Percentiles rank a stretch among this genome's conserved stretches.
phyloP scores from a whole-genome alignment of 2,113 vertebrate species.

The Crotalus horridus region DNA sequence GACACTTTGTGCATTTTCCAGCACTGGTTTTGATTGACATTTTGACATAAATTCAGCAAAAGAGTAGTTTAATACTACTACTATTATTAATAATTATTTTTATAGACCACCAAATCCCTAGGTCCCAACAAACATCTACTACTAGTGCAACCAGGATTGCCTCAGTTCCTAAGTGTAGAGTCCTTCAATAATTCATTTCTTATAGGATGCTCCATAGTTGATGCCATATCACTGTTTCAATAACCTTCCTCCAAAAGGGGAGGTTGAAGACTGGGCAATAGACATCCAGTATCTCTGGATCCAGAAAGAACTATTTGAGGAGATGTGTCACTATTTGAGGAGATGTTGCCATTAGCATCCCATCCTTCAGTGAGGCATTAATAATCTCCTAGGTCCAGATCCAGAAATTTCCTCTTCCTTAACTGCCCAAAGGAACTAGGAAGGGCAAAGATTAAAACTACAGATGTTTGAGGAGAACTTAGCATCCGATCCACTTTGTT shows the following conservation, averaged over 20 bases:
- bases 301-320: neutral
- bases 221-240: neutral
- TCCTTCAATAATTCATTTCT: neutral
- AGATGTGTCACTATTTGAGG: neutral
- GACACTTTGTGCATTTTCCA: neutral
- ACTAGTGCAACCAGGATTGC: neutral
- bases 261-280: neutral
- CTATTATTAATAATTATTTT: neutral
- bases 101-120: neutral
- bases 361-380: neutral
- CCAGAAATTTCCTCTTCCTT: neutral
- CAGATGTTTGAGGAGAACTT: neutral
- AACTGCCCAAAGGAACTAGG: neutral
- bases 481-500: neutral
- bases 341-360: too few relatives aligned
- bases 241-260: neutral
- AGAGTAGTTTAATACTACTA: neutral
- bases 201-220: neutral
- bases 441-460: neutral
- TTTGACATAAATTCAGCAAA: neutral
- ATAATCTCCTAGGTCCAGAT: neutral
- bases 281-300: neutral
- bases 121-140: neutral
- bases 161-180: neutral
- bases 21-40: neutral